Percentiles rank a stretch among this genome's conserved stretches.
Evolutionary conservation across 2,113 vertebrate species (phyloP).

Genomic region (Clarias magur): DNA sequence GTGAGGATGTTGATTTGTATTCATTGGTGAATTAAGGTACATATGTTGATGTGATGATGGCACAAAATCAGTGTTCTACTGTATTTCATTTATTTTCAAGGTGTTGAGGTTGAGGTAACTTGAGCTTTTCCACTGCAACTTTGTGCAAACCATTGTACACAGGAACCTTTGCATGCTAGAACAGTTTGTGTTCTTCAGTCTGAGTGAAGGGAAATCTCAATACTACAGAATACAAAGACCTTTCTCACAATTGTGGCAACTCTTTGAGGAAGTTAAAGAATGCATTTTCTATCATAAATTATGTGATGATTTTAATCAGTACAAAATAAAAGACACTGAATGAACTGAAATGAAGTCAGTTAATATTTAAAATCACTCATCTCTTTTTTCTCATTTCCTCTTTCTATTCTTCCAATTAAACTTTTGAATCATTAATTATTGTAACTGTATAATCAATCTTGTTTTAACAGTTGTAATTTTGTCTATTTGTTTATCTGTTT

Average conservation of each 20-base stretch:
- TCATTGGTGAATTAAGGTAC: background rate
- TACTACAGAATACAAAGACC: too few species aligned
- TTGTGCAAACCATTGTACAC: background rate
- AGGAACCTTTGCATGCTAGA: background rate
- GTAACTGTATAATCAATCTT: too few species aligned
- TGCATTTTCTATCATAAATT: background rate
- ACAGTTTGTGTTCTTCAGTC: background rate
- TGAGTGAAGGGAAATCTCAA: too few species aligned
- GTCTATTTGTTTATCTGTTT: too few species aligned
- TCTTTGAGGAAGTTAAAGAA: too few species aligned
- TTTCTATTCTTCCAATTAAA: background rate
- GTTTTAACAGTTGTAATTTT: too few species aligned
- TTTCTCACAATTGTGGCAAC: too few species aligned
- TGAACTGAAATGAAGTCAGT: too few species aligned
- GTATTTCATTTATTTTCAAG: background rate
- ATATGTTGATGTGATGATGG: background rate
- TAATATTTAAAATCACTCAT: background rate
- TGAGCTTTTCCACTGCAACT: background rate
- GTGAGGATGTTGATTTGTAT: background rate
- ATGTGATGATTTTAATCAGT: too few species aligned
- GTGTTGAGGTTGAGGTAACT: background rate
- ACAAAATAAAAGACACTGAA: too few species aligned
- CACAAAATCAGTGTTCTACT: background rate
- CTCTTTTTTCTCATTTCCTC: background rate
- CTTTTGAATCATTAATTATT: too few species aligned